Evolutionary conservation across 2,113 vertebrate genomes (phyloP), one percentile per base, ranked within the genome.

Genomic region (Clinocottus analis): DNA sequence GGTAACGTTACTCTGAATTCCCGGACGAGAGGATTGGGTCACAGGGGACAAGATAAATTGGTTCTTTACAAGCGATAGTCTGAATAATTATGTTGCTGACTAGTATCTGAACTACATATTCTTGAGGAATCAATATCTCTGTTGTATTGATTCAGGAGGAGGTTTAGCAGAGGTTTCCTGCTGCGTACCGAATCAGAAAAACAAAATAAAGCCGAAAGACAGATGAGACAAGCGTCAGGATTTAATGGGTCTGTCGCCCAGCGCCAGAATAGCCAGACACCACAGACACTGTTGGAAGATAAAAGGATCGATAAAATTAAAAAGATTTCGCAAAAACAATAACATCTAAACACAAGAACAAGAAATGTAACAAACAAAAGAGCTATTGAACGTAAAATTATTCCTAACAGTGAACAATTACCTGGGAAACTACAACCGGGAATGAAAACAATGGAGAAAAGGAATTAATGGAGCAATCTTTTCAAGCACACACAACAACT

Each of bases 201-300:
- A 87, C 72, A 85, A 91, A n/a, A 88, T 75, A 83, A 72, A 82
- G 27, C 85, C 62, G 61, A 87, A 79, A 87, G 78, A 85, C 43
- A 78, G 58, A 87, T 74, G 77, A 87, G 68, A 85, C 70, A 72
- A 49, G 62, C 43, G 51, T 77, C 65, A 68, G 29, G 43, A 81
- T 83, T 67, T 85, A 80, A 87, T 72, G 79, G 47, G 3, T 83
- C 59, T 74, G 43, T 66, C 66, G 31, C 35, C 58, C 63, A 27
- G 58, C 31, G 53, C 31, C 23, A 63, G 68, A 77, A 71, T 9
- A 64, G 8, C 19, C 59, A 69, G 29, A 69, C 49, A 69, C 25
- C 37, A 29, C 70, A 85, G 47, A 78, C 49, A 60, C 69, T 65
- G 63, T n/a, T n/a, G 55, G 39, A 69, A 78, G 59, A 87, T 81